Evolutionary conservation across 2,113 vertebrate genomes (phyloP).

Genomic region (Epinephelus fuscoguttatus): DNA sequence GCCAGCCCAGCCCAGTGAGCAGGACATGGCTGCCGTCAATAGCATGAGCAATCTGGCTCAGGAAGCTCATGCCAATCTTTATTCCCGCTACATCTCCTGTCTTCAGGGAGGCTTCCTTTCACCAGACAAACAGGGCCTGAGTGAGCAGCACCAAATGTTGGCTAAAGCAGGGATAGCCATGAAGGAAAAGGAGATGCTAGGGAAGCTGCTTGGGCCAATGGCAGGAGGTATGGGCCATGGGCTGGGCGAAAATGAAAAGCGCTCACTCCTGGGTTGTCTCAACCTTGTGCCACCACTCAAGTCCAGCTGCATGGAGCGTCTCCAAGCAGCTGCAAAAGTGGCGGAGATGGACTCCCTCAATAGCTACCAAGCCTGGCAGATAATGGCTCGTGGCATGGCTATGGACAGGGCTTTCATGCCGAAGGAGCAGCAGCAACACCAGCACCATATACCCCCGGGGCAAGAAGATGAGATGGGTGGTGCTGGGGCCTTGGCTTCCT

Average conservation of each 20-base stretch:
- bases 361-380: conserved; percentile 99
- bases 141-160: conserved; percentile 92
- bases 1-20: conserved; percentile 85
- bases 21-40: conserved; percentile 81
- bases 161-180: conserved; percentile 92
- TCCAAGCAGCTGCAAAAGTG: conserved; percentile 97
- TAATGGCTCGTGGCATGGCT: conserved; percentile 98
- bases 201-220: conserved; percentile 94
- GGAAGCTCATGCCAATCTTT: conserved; percentile 96
- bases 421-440: conserved; percentile 89
- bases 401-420: conserved; percentile 97
- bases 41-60: conserved; percentile 93
- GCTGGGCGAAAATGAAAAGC: conserved; percentile 94
- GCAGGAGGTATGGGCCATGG: conserved; percentile 88
- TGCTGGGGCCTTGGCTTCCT: conserved; percentile 85
- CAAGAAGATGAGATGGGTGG: conserved; percentile 92
- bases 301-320: conserved; percentile 97
- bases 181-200: conserved; percentile 97
- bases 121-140: conserved; percentile 91
- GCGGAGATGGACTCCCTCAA: conserved; percentile 99
- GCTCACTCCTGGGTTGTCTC: conserved; percentile 95
- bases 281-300: conserved; percentile 97
- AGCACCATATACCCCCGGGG: conserved; percentile 87
- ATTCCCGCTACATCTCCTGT: conserved; percentile 97
- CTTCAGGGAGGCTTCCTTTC: conserved; percentile 96